Evolutionary conservation across 2,888 invertebrate genomes (phyloP).

Genomic region (Stenotaenia linearis): DNA sequence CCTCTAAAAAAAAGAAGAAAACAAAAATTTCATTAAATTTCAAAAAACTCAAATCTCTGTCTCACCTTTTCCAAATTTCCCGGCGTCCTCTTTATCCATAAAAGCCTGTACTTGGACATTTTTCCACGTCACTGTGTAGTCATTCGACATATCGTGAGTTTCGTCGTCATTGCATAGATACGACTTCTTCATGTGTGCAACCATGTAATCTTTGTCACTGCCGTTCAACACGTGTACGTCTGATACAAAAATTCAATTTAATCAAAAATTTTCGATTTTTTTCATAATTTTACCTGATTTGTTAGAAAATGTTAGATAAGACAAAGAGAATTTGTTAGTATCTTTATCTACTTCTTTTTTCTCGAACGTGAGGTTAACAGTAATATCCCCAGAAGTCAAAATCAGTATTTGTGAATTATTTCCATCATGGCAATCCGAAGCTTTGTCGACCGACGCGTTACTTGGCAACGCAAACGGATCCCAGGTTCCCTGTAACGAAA

Average conservation of each 20-base stretch:
- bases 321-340: neutral
- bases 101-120: neutral
- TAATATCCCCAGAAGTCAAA: neutral
- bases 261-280: neutral
- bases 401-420: neutral
- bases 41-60: too few species aligned
- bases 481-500: neutral
- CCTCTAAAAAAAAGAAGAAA: neutral
- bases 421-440: neutral
- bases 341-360: neutral
- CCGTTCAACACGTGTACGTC: neutral
- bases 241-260: neutral
- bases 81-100: neutral
- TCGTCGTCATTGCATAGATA: neutral
- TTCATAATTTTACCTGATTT: neutral
- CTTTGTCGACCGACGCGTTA: neutral
- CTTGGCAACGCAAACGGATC: neutral
- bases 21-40: too few species aligned
- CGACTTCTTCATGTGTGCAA: neutral
- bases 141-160: neutral
- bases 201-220: neutral
- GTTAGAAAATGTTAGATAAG: neutral
- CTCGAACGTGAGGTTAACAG: neutral
- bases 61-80: neutral
- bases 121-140: neutral